phyloP scores from a whole-genome alignment of 2,888 invertebrate species.

The Apamea sordens region DNA sequence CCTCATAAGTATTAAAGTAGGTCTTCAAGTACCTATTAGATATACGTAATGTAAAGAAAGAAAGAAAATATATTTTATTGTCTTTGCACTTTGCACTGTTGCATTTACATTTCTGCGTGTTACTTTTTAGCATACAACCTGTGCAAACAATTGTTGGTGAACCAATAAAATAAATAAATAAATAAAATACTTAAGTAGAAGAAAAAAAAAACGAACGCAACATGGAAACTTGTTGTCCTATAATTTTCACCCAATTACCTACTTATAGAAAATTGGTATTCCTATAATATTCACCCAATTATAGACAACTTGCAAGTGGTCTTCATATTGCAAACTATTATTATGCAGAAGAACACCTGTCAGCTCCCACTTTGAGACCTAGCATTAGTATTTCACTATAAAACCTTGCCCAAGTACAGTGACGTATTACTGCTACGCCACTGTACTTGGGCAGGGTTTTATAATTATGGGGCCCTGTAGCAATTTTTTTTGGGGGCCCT shows the following conservation, averaged over 20 bases:
- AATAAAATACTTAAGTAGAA: not conserved
- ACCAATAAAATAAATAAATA: too few relatives aligned
- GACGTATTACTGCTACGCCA: too few relatives aligned
- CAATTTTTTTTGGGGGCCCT: too few relatives aligned
- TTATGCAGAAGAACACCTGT: constrained; percentile 15
- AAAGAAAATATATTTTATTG: not conserved
- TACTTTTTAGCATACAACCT: too few relatives aligned
- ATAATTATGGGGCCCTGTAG: too few relatives aligned
- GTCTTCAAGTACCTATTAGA: too few relatives aligned
- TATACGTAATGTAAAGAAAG: not conserved
- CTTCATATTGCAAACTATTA: constrained; percentile 3
- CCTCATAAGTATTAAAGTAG: too few relatives aligned
- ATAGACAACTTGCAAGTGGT: not conserved
- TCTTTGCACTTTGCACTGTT: not conserved
- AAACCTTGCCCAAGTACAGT: too few relatives aligned
- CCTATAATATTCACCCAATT: constrained; percentile 15
- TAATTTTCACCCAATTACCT: constrained; percentile 13
- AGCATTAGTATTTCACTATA: not conserved
- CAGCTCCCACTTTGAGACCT: constrained; percentile 17
- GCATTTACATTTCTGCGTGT: too few relatives aligned
- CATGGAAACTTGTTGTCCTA: not conserved
- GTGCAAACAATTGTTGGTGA: too few relatives aligned
- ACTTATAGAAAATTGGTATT: not conserved
- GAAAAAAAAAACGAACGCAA: not conserved
- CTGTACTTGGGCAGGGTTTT: constrained; percentile 4